Evolutionary conservation across 2,888 invertebrate species (phyloP).

Genomic region (Meloe dianella): DNA sequence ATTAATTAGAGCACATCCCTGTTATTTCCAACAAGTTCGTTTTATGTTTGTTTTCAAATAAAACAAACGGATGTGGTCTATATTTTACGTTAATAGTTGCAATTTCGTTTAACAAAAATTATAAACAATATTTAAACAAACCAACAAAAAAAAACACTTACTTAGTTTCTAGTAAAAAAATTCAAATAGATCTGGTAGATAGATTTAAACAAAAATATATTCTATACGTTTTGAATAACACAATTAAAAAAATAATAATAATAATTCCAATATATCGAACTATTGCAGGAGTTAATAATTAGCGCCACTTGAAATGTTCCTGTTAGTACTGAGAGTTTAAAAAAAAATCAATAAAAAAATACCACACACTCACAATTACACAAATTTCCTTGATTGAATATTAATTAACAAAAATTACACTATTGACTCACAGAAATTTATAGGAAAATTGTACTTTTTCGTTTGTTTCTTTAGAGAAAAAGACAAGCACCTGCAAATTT

Average conservation of each 20-base stretch:
- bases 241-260: slow-evolving; percentile 47
- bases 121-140: slow-evolving; percentile 35
- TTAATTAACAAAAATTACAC: slow-evolving; percentile 5
- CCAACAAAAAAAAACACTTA: slow-evolving; percentile 38
- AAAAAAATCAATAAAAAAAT: slow-evolving; percentile 11
- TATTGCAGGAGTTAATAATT: slow-evolving; percentile 50
- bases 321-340: slow-evolving; percentile 50
- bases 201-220: slow-evolving; percentile 35
- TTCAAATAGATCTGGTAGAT: slow-evolving; percentile 53
- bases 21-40: background rate
- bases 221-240: slow-evolving; percentile 46
- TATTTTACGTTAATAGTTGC: background rate
- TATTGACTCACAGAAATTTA: slow-evolving; percentile 11
- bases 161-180: slow-evolving; percentile 47
- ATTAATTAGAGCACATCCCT: slow-evolving; percentile 4
- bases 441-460: background rate
- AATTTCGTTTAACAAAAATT: slow-evolving; percentile 14
- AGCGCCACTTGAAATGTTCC: slow-evolving; percentile 50
- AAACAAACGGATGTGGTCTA: slow-evolving; percentile 19
- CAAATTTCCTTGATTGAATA: slow-evolving; percentile 12
- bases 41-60: background rate
- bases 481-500: slow-evolving; percentile 3
- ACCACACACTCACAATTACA: slow-evolving; percentile 10
- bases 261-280: slow-evolving; percentile 54
- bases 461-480: slow-evolving; percentile 1